phyloP scores from a whole-genome alignment of 2,113 vertebrate genomes.

The Dicerorhinus sumatrensis region DNA sequence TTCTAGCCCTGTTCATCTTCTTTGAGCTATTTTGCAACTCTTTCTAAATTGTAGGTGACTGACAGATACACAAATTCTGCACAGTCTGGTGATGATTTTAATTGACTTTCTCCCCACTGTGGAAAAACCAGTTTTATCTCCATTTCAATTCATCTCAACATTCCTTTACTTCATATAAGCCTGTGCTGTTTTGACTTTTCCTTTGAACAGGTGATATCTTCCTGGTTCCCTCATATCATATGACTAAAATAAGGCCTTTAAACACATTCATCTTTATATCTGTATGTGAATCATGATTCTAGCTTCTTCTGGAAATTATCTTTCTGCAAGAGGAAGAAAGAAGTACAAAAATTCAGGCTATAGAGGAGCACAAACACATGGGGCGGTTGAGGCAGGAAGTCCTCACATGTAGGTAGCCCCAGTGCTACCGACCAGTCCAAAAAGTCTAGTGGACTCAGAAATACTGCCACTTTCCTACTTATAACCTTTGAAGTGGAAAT shows the following conservation, averaged over 20 bases:
- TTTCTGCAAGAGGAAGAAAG: constrained; percentile 33
- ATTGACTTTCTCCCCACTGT: not conserved
- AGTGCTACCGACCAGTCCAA: not conserved
- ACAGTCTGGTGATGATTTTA: not conserved
- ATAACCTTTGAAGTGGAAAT: not conserved
- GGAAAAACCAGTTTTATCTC: not conserved
- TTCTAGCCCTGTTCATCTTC: not conserved
- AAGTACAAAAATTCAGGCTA: not conserved
- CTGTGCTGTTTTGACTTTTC: constrained; percentile 31
- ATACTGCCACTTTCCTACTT: not conserved
- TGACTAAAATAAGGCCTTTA: constrained; percentile 1
- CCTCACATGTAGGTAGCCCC: not conserved
- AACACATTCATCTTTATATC: constrained; percentile 21
- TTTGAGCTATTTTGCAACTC: not conserved
- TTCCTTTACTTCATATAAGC: constrained; percentile 10
- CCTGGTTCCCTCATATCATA: not conserved
- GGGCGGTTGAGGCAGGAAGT: not conserved
- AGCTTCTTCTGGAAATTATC: not conserved
- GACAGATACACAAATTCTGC: not conserved
- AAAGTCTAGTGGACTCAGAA: not conserved
- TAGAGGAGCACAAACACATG: not conserved
- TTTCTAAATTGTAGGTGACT: not conserved
- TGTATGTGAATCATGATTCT: not conserved
- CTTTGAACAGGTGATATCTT: constrained; percentile 47
- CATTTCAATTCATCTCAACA: not conserved